Percentiles rank a stretch among this genome's conserved stretches.
phyloP scores from a whole-genome alignment of 2,113 vertebrate species.

The Anhinga anhinga region DNA sequence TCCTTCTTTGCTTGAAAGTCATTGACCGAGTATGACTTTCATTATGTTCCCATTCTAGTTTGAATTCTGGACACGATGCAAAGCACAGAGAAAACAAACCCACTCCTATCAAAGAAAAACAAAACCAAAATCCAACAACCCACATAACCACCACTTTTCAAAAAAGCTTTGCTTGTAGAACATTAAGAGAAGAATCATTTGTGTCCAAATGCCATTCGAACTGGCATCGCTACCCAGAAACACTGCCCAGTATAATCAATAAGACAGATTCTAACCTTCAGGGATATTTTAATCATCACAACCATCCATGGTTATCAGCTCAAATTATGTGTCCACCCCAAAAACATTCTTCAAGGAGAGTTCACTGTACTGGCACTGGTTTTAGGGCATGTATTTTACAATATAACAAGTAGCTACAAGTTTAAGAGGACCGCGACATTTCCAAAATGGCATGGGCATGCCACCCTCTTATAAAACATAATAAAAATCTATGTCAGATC shows the following conservation, averaged over 20 bases:
- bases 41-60: neutral
- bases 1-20: neutral
- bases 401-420: neutral
- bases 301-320: slow-evolving; percentile 21
- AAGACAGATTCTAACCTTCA: slow-evolving; percentile 49
- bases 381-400: slow-evolving; percentile 8
- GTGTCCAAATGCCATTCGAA: neutral
- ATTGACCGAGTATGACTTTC: neutral
- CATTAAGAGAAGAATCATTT: neutral
- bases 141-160: neutral
- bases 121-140: neutral
- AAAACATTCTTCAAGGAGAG: neutral
- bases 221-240: neutral
- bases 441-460: neutral
- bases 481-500: neutral
- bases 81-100: neutral
- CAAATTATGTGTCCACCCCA: neutral
- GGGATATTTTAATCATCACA: slow-evolving; percentile 50
- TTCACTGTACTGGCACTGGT: neutral
- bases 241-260: neutral
- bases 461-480: neutral
- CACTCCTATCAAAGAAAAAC: neutral
- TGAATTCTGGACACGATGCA: neutral
- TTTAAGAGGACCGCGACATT: neutral
- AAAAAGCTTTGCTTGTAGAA: neutral